Base-by-base conservation (phyloP, 2,888 invertebrate species). In the Parnassius orleans region DNA sequence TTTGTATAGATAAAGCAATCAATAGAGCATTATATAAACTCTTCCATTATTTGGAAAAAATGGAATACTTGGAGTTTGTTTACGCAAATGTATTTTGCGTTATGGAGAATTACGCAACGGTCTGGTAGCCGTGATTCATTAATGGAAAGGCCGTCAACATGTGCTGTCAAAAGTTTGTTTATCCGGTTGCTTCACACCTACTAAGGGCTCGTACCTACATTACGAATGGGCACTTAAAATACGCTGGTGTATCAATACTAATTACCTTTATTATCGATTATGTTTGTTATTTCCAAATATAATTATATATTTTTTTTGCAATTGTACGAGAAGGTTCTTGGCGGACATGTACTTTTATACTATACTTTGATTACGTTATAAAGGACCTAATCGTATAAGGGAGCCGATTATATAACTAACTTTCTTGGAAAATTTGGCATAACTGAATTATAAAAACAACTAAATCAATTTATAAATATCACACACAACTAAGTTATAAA, bases 41-140 rank as follows among this genome's bases (percentile, higher is more conserved):
- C 24, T 56, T 56, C 14, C 46, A 11, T 14, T n/a, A 14, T 44
- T 43, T 33, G 44, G 52, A 52, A 51, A 51, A 11, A 15, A 42
- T 42, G 52, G 11, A 51, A 33, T 12, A 19, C 15, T 48, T 53
- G 9, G 24, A 50, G 59, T 60, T 57, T 57, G 57, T 57, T 62
- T 60, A 66, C 62, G 65, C 50, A 57, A 64, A 65, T 53, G 43
- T 19, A 50, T 51, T 57, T 53, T 9, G 46, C 47, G 65, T 66
- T 67, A 64, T 65, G 69, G 61, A 61, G 61, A 19, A 61, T 73
- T 71, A 64, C 67, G 71, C 66, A 72, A 72, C 44, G 47, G 41
- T 48, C 12, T 19, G 12, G 11, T 9, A 15, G 63, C 59, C 19
- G 63, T 73, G 72, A 73, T 53, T 73, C 72, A 71, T 64, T 61